phyloP scores from a whole-genome alignment of 1,140 invertebrate genomes.

The Scaptomyza hsui region DNA sequence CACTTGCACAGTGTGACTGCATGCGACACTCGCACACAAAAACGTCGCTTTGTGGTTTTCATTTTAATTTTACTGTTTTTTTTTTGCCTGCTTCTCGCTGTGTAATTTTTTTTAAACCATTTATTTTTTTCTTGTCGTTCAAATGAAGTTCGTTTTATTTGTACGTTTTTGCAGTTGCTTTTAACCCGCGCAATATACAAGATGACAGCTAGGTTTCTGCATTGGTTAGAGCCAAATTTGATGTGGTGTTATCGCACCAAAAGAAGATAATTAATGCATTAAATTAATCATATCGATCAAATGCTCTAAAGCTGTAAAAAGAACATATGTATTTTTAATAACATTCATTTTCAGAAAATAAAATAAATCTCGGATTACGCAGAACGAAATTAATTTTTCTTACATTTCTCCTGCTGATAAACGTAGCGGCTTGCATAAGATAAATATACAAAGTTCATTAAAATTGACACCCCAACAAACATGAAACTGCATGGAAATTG shows the following conservation, averaged over 20 bases:
- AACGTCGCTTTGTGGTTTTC: slow-evolving; percentile 72
- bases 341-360: too few relatives aligned
- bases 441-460: too few relatives aligned
- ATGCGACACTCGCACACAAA: slow-evolving; percentile 73
- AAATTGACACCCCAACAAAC: too few relatives aligned
- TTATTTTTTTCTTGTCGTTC: slow-evolving; percentile 54
- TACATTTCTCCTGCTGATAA: too few relatives aligned
- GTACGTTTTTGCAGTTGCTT: slow-evolving; percentile 18
- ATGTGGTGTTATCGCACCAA: background rate
- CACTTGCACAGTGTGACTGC: slow-evolving; percentile 46
- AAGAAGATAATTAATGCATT: background rate
- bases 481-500: background rate
- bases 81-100: slow-evolving; percentile 15
- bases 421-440: too few relatives aligned
- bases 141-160: slow-evolving; percentile 62
- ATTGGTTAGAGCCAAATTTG: slow-evolving; percentile 15
- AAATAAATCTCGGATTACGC: too few relatives aligned
- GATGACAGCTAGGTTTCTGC: slow-evolving; percentile 49
- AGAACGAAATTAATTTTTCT: too few relatives aligned
- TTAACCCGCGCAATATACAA: slow-evolving; percentile 40
- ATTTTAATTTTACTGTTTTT: slow-evolving; percentile 64
- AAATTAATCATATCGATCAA: too few relatives aligned
- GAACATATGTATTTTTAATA: background rate
- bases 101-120: slow-evolving; percentile 45
- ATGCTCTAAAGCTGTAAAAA: background rate